Evolutionary conservation across 2,797 vertebrate species (phyloP).

Genomic region (Lepidocolaptes lacrymiger): DNA sequence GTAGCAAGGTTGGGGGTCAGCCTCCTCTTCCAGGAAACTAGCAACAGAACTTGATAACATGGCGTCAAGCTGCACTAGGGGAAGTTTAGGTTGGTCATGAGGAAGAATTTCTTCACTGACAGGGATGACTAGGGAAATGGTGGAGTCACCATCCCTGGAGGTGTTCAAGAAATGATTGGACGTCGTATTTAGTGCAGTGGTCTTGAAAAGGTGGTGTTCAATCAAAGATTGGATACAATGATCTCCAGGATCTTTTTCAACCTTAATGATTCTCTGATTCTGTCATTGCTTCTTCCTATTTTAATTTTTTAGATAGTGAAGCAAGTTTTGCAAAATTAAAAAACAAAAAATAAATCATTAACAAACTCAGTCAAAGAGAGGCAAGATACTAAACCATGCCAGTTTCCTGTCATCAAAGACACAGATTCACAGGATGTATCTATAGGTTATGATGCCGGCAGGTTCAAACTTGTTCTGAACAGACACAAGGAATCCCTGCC

Average conservation of each 20-base stretch:
- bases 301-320: not conserved
- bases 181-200: not conserved
- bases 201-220: not conserved
- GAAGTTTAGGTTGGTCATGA: not conserved
- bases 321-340: not conserved
- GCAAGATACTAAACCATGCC: not conserved
- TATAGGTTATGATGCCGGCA: not conserved
- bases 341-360: not conserved
- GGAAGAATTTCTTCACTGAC: not conserved
- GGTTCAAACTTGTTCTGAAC: slow-evolving; percentile 21
- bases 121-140: not conserved
- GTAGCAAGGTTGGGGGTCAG: not conserved
- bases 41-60: not conserved
- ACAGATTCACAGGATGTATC: not conserved
- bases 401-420: slow-evolving; percentile 16
- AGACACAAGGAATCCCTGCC: slow-evolving; percentile 7
- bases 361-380: not conserved
- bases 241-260: not conserved
- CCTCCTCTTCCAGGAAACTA: not conserved
- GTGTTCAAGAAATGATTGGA: not conserved
- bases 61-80: not conserved
- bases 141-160: not conserved
- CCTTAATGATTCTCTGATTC: not conserved
- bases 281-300: not conserved
- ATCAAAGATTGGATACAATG: not conserved